phyloP scores from a whole-genome alignment of 2,797 vertebrate species.

The Pelodytes ibericus region DNA sequence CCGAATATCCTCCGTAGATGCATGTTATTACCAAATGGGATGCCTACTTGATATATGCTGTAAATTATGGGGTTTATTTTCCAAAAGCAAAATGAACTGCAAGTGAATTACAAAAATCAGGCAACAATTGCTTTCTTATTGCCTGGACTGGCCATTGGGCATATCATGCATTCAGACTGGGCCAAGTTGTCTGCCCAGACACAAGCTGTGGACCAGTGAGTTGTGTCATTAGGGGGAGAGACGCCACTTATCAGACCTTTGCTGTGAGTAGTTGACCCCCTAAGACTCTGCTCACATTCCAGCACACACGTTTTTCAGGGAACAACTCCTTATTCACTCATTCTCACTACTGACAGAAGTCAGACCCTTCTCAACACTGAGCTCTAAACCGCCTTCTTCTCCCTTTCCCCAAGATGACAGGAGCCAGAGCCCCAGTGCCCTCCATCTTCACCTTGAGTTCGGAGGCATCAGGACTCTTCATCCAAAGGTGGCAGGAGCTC shows the following conservation, averaged over 20 bases:
- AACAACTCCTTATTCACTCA: neutral
- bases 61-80: no score
- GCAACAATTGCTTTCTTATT: no score
- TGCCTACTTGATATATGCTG: no score
- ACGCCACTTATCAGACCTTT: neutral
- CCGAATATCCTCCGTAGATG: no score
- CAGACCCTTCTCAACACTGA: neutral
- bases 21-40: no score
- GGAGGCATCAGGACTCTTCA: neutral
- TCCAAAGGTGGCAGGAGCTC: neutral
- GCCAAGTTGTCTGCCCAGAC: no score
- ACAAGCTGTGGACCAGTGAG: no score
- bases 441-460: neutral
- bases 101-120: no score
- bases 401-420: constrained; percentile 1
- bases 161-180: no score
- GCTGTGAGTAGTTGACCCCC: no score
- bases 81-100: no score
- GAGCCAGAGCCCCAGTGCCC: constrained; percentile 16
- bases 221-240: constrained; percentile 7
- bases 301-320: neutral
- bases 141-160: no score
- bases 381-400: neutral
- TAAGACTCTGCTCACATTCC: neutral
- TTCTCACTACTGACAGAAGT: constrained; percentile 36